These are phyloP conservation scores for Nemapogon koenigi DNA, from an alignment of 2,888 invertebrate genomes.

Conservation along the genomic window DNA sequence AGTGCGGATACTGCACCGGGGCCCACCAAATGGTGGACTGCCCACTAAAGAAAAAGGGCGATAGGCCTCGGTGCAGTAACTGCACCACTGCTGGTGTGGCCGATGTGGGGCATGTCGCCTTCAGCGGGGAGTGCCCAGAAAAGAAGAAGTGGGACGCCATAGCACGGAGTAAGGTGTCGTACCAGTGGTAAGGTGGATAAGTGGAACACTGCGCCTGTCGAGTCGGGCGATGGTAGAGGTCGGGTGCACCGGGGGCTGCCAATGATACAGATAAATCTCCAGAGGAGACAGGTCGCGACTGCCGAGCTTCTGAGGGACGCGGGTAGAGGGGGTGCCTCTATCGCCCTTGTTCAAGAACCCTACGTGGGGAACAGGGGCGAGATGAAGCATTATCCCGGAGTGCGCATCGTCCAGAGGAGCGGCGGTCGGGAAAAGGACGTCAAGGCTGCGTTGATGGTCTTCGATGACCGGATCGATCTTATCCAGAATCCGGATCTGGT, in stretches of 20 bases:
- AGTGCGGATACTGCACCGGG: background rate
- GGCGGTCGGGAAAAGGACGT: no score
- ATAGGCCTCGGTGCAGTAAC: background rate
- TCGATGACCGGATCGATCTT: slow-evolving; percentile 8
- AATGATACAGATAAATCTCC: no score
- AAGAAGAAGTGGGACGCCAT: slow-evolving; percentile 2
- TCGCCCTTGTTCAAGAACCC: no score
- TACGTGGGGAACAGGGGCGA: no score
- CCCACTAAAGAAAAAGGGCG: background rate
- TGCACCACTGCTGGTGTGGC: background rate
- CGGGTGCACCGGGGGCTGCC: no score
- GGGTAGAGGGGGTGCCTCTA: no score
- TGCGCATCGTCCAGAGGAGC: no score
- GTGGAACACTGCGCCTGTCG: background rate
- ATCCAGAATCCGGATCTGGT: slow-evolving; percentile 3
- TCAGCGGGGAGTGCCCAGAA: background rate
- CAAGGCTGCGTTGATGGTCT: slow-evolving; percentile 12
- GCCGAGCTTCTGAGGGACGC: no score
- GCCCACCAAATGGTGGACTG: background rate
- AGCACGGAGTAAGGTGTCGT: background rate
- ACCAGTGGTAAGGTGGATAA: background rate
- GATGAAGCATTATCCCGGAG: no score
- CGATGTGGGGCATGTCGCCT: background rate
- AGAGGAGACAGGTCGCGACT: no score
- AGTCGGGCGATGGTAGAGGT: background rate